phyloP scores from a whole-genome alignment of 2,888 invertebrate genomes.

The Gibbula magus region DNA sequence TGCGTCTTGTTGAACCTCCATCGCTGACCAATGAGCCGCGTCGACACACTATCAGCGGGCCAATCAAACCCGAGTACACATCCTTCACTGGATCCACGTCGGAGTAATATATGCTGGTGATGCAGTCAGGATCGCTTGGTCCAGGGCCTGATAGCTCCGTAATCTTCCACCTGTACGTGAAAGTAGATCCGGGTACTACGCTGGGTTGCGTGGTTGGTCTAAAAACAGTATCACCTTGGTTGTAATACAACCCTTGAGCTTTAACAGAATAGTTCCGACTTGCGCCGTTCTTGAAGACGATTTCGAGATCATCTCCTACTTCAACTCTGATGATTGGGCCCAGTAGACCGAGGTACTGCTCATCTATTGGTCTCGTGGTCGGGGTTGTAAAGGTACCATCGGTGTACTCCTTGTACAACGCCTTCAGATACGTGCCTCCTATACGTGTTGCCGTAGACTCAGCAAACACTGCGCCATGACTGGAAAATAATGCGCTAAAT shows the following conservation, averaged over 20 bases:
- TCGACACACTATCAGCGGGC: constrained; percentile 55
- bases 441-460: constrained; percentile 29
- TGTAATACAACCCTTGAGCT: constrained; percentile 44
- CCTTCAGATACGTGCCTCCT: constrained; percentile 51
- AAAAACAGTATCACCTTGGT: constrained; percentile 49
- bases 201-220: constrained; percentile 34
- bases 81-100: constrained; percentile 53
- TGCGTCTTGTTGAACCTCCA: constrained; percentile 34
- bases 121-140: constrained; percentile 57
- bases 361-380: constrained; percentile 25
- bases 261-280: not conserved
- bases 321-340: constrained; percentile 58
- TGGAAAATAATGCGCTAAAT: not conserved
- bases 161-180: constrained; percentile 54
- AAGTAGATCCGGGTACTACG: not conserved
- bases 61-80: constrained; percentile 57
- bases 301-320: constrained; percentile 53
- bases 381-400: constrained; percentile 45
- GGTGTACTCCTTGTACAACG: constrained; percentile 48
- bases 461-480: not conserved
- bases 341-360: constrained; percentile 51
- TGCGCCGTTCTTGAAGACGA: constrained; percentile 45
- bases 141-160: constrained; percentile 59
- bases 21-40: constrained; percentile 44
- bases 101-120: constrained; percentile 58